Percentiles rank a stretch among this genome's conserved stretches.
Evolutionary conservation across 2,797 vertebrate species (phyloP).

Genomic region (Hirundo rustica): DNA sequence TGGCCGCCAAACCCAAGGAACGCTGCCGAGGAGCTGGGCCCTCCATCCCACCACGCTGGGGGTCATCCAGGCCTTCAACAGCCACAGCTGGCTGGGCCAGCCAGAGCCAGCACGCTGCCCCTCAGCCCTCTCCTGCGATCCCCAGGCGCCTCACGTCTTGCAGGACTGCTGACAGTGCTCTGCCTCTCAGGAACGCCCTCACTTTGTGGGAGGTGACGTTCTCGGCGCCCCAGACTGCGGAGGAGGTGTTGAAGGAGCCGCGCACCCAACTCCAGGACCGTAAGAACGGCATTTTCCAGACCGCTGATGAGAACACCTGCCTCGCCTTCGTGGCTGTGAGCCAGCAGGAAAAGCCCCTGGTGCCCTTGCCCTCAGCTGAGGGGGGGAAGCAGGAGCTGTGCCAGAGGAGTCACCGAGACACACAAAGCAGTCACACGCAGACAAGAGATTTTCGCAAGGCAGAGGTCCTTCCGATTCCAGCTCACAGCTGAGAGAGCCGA

Average conservation of each 20-base stretch:
- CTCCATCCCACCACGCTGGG: not conserved
- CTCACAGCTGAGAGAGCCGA: no score
- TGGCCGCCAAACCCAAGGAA: not conserved
- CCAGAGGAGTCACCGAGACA: no score
- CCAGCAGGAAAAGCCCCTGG: not conserved
- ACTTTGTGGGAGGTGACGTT: not conserved
- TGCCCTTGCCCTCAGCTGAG: not conserved
- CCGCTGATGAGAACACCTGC: not conserved
- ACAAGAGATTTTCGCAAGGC: no score
- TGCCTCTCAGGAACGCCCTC: not conserved
- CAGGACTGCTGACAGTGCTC: not conserved
- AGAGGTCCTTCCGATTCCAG: no score
- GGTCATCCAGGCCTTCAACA: not conserved
- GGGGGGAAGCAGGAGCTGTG: not conserved
- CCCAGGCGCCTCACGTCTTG: not conserved
- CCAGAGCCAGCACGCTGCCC: not conserved
- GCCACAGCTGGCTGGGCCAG: not conserved
- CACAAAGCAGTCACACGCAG: no score
- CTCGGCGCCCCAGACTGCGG: not conserved
- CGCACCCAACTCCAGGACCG: not conserved
- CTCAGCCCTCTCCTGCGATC: not conserved
- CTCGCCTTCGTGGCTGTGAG: not conserved
- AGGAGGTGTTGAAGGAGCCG: not conserved
- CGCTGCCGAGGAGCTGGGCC: not conserved
- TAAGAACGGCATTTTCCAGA: not conserved